Evolutionary conservation across 2,113 vertebrate species (phyloP), one percentile per base, ranked within the genome.

Genomic region (Tauraco erythrolophus): DNA sequence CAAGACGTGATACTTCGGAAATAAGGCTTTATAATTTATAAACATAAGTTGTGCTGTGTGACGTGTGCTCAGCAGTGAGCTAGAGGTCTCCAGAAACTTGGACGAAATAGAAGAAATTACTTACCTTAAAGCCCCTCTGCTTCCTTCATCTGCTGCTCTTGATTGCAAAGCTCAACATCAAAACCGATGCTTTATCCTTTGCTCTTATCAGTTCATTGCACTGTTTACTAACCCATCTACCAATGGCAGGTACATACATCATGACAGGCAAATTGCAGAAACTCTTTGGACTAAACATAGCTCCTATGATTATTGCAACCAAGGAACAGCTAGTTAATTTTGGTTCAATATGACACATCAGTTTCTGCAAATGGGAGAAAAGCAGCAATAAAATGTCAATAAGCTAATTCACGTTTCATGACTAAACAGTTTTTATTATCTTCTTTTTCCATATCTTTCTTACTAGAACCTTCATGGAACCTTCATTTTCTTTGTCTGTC

Each of bases 181-280:
- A 39, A 21, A 6, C 19, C 3, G 2, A 37, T 27, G 18, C 23
- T 97, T 97, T 97, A 97, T 91, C 54, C 35, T 68, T 27, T 56
- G 65, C 41, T 51, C 11, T 92, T 98, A 97, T 97, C 97, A 95
- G 74, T 22, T 41, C 66, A 61, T 33, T 74, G 56, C 57, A 43
- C 31, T 93, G 82, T 92, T 96, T 95, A 78, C 88, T 62, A 25
- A 89, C 56, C 24, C 3, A 41, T 8, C 70, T 56, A 57, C 96
- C 94, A 96, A 91, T 68, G 62, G 70, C 79, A 70, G 50, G 41
- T 11, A 41, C 41, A 27, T 45, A 65, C 56, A 19, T 50, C 33
- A 23, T 39, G 39, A 21, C 81, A 58, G 62, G 56, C 54, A 83
- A 61, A 85, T 90, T 96, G 85, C 14, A 71, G 66, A 30, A 66